Evolutionary conservation across 2,888 invertebrate species (phyloP), one percentile per base, ranked within the genome.

Genomic region (Eupithecia centaureata): DNA sequence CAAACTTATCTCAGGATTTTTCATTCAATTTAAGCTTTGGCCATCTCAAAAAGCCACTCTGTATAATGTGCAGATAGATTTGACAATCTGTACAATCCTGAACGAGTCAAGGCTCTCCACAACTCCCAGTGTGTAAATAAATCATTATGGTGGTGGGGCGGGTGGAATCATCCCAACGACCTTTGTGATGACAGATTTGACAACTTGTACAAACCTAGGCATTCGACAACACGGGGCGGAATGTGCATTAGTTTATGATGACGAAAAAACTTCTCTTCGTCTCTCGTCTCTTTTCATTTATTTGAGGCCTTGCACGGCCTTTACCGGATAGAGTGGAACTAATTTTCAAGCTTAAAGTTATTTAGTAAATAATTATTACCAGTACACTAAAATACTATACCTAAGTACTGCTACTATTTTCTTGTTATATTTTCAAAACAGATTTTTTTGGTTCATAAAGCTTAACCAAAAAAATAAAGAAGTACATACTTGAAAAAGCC

Each of bases 401-500:
- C n/a, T n/a, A n/a, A n/a, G n/a, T n/a, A n/a, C n/a, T n/a, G n/a
- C n/a, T n/a, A n/a, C n/a, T n/a, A n/a, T n/a, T n/a, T n/a, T n/a
- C n/a, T n/a, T n/a, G n/a, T n/a, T n/a, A n/a, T n/a, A n/a, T n/a
- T n/a, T n/a, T n/a, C n/a, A n/a, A n/a, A n/a, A n/a, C n/a, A n/a
- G n/a, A n/a, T n/a, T 18, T 42, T 52, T 52, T 27, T 13, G 5
- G 13, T 52, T 27, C 25, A 25, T 25, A 51, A 25, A 15, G 13
- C 5, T 15, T 7, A 28, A 54, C 28, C 15, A 5, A 28, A 7
- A 38, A n/a, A 30, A 32, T 22, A 18, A 60, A 52, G 3, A 27
- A 25, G 18, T 35, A 60, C 12, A 18, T 63, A 35, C 58, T 57
- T 13, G 22, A 52, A 57, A 66, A 63, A 47, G 15, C 38, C 61